phyloP scores from a whole-genome alignment of 2,113 vertebrate species.

The Bubo bubo region DNA sequence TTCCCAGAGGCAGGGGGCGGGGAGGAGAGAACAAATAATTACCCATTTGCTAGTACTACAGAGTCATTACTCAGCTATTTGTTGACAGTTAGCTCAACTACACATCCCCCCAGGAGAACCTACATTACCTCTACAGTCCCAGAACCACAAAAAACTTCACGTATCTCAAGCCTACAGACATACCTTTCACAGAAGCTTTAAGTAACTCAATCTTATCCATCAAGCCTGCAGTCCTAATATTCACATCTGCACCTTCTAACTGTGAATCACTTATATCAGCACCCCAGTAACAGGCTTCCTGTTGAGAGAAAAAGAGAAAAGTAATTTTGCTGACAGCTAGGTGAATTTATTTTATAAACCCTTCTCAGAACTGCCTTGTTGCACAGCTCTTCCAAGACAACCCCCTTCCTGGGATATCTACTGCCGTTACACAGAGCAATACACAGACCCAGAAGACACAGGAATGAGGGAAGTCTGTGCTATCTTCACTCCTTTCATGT shows the following conservation, averaged over 20 bases:
- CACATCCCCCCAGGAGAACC: neutral
- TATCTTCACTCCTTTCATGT: neutral
- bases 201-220: conserved; percentile 79
- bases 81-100: neutral
- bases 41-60: neutral
- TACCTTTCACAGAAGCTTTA: conserved; percentile 84
- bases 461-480: rapidly evolving
- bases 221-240: conserved; percentile 79
- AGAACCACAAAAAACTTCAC: neutral
- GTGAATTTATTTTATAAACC: neutral
- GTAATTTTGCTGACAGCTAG: neutral
- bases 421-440: neutral
- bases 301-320: neutral
- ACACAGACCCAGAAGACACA: neutral
- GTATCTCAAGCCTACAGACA: neutral
- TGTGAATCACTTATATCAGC: conserved; percentile 85
- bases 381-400: neutral
- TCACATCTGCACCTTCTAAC: conserved; percentile 80
- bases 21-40: neutral
- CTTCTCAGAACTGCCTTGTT: neutral
- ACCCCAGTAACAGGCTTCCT: conserved; percentile 85
- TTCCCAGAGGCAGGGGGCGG: neutral
- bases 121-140: neutral
- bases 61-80: neutral
- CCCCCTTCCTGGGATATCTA: neutral